Base-by-base conservation (phyloP, 1,140 invertebrate species). In the Latrodectus geometricus region DNA sequence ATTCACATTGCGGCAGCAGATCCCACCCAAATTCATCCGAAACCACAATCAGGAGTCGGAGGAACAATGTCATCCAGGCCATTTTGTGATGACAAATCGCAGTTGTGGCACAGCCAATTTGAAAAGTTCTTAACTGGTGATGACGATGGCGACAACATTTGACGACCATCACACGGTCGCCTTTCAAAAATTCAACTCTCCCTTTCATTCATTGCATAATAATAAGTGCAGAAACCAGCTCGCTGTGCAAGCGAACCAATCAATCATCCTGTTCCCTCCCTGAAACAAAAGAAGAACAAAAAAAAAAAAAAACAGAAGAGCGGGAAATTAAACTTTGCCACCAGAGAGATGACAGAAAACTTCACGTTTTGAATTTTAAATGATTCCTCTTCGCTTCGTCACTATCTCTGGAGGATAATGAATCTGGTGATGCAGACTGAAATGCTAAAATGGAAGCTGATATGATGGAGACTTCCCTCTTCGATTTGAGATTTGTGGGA, bases 331-430 rank as follows among this genome's bases (percentile, higher is more conserved):
- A 61, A 61, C 54, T 61, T 61, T 61, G 17, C 54, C 54, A 61
- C 54, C 11, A 61, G 54, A 8, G 11, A 11, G 17, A 35, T 35
- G 35, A 35, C 35, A 35, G 35, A 35, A 35, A 35, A 5, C 35
- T 35, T 35, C 35, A 35, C 35, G 35, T 35, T 35, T 35, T n/a
- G 21, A 69, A 21, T n/a, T 61, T 68, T 83, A 65, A 83, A 72
- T 83, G 72, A 68, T 20, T 74, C 78, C 54, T 21, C 68, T 69
- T 23, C 17, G 9, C 68, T 50, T n/a, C 70, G 72, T n/a, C 54
- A 61, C 54, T 61, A 14, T 17, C 69, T 83, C 80, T 4, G 20
- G 11, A 35, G 35, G 35, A 35, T 35, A 69, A 78, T 54, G 61
- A 48, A 48, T 61, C 15, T 11, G 54, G 17, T 11, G 11, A 61